phyloP scores from a whole-genome alignment of 2,888 invertebrate species.

The Amblyjoppa fuscipennis region DNA sequence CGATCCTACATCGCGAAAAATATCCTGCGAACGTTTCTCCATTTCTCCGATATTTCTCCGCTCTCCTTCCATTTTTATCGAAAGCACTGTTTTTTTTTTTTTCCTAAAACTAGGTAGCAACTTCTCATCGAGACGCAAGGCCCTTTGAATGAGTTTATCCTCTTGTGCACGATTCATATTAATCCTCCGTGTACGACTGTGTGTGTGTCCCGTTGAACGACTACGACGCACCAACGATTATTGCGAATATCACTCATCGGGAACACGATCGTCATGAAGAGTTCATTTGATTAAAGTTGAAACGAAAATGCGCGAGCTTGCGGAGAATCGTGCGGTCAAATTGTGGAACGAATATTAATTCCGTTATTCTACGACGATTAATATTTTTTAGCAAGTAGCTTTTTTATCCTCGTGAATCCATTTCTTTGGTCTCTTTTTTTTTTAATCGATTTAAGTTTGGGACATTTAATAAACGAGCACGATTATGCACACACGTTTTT shows the following conservation, averaged over 20 bases:
- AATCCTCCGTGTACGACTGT: slow-evolving; percentile 62
- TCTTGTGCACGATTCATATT: slow-evolving; percentile 67
- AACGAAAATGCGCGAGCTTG: slow-evolving; percentile 25
- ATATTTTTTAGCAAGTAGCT: slow-evolving; percentile 17
- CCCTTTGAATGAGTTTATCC: slow-evolving; percentile 66
- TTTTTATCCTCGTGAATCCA: slow-evolving; percentile 56
- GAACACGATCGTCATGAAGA: slow-evolving; percentile 49
- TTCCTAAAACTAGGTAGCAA: slow-evolving; percentile 61
- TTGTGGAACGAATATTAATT: slow-evolving; percentile 18
- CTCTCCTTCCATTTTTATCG: slow-evolving; percentile 55
- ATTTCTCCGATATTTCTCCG: slow-evolving; percentile 44
- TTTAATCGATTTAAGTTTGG: slow-evolving; percentile 39
- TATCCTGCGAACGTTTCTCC: slow-evolving; percentile 61
- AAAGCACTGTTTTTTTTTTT: slow-evolving; percentile 54
- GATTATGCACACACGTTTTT: slow-evolving; percentile 56
- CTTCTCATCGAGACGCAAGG: slow-evolving; percentile 70
- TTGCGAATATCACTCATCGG: slow-evolving; percentile 55
- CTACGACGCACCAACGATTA: slow-evolving; percentile 62
- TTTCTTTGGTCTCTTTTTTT: slow-evolving; percentile 9
- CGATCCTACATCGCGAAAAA: slow-evolving; percentile 71
- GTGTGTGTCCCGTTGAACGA: slow-evolving; percentile 61
- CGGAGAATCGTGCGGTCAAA: slow-evolving; percentile 7
- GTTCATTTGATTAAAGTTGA: slow-evolving; percentile 36
- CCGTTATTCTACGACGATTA: not conserved
- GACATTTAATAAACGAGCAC: slow-evolving; percentile 38